These are phyloP conservation scores for Smithornis capensis DNA, from an alignment of 2,113 vertebrate genomes.

Conservation along the genomic window DNA sequence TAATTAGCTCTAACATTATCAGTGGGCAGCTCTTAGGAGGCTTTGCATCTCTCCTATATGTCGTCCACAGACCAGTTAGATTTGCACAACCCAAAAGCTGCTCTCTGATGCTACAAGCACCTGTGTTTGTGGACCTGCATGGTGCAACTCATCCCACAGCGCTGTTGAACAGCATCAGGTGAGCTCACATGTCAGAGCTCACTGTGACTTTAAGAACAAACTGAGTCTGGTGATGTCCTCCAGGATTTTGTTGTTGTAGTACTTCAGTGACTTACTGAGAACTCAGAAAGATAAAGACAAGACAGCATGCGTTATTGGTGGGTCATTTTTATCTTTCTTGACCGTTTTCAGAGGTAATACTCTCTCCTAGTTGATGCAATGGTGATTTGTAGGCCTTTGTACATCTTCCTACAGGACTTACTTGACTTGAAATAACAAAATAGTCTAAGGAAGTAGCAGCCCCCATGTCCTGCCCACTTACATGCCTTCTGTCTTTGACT, in stretches of 20 bases:
- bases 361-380: background rate
- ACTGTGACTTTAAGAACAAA: background rate
- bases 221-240: background rate
- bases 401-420: background rate
- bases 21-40: background rate
- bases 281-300: background rate
- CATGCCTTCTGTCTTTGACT: background rate
- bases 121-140: background rate
- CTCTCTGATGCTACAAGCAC: background rate
- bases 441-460: background rate
- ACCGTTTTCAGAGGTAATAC: background rate
- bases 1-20: background rate
- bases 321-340: background rate
- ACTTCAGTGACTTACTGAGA: background rate
- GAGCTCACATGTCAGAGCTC: background rate
- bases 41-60: background rate
- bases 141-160: no score
- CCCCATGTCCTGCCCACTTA: background rate
- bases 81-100: background rate
- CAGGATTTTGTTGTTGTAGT: background rate
- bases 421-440: background rate
- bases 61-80: background rate
- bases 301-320: background rate
- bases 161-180: background rate
- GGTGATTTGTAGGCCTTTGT: background rate